Evolutionary conservation across 2,797 vertebrate genomes (phyloP), one percentile per base, ranked within the genome.

Genomic region (Pempheris klunzingeri): DNA sequence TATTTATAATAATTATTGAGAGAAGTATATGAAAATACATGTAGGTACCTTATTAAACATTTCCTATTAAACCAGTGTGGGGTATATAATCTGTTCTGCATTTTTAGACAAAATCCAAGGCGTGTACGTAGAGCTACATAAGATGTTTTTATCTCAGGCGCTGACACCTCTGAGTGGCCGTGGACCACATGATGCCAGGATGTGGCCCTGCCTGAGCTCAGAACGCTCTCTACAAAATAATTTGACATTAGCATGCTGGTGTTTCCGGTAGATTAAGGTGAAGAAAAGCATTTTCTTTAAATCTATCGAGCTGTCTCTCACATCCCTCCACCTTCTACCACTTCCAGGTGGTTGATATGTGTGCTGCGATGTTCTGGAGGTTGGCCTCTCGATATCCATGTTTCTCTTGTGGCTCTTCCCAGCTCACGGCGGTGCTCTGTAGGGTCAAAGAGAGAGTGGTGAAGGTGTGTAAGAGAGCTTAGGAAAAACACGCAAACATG

Each of bases 391-490:
- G 12, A 24, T 66, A 74, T 61, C 52, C 50, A 5, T 58, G 41
- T 28, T 60, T 22, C 34, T 52, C 41, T 17, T 28, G 20, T 17
- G 36, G 64, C 28, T 62, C 60, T 15, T 39, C 69, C n/a, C 53
- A 80, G 74, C 60, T 80, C 22, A 63, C 50, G 7, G 68, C 20
- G 11, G 30, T 60, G 43, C 30, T 78, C 30, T 57, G 67, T 5
- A 70, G 39, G 55, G 59, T 82, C 55, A 86, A 64, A 76, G 67
- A 58, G 47, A 70, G 47, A 64, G 68, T 70, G 24, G 26, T 80
- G 1, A 77, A 32, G 64, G 79, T 86, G 55, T 59, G 73, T 67
- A 34, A 26, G 0, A 17, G 17, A 20, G 7, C 44, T 20, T 43
- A 10, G 30, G 20, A 24, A 60, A 32, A 46, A 43, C 12, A 18